phyloP scores from a whole-genome alignment of 1,140 invertebrate genomes.

The Homarus americanus region DNA sequence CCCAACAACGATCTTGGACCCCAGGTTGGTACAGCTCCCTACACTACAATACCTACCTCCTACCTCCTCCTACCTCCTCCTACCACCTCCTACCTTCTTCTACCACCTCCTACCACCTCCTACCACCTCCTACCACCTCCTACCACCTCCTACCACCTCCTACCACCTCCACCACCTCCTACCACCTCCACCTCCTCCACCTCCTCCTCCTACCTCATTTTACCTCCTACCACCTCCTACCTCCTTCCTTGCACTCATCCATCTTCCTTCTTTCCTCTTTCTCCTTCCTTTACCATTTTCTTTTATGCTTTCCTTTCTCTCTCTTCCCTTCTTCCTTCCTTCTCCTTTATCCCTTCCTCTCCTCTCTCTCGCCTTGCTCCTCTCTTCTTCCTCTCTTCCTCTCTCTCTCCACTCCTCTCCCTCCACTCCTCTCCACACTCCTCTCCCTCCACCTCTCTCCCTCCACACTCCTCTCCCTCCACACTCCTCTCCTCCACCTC shows the following conservation, averaged over 20 bases:
- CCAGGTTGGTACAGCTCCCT: conserved; percentile 39
- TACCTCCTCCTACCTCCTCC: background rate
- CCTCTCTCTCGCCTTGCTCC: too few relatives aligned
- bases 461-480: background rate
- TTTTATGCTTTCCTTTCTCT: background rate
- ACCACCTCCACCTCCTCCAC: background rate
- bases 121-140: background rate
- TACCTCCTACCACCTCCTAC: background rate
- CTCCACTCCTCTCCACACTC: background rate
- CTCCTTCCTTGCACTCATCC: background rate
- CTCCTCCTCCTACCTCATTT: background rate
- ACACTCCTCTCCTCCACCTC: too few relatives aligned
- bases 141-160: background rate
- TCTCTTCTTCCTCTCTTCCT: too few relatives aligned
- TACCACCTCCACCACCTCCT: background rate
- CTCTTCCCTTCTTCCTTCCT: background rate
- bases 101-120: background rate
- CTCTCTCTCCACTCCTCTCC: background rate
- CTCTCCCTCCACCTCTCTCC: background rate
- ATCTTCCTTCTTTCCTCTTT: background rate
- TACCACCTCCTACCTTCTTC: background rate
- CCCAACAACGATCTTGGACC: conserved; percentile 54
- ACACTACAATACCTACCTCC: background rate
- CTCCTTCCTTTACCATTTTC: too few relatives aligned
- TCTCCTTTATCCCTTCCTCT: background rate